These are phyloP conservation scores for Polypterus senegalus DNA, from an alignment of 2,113 vertebrate species.

Conservation along the genomic window DNA sequence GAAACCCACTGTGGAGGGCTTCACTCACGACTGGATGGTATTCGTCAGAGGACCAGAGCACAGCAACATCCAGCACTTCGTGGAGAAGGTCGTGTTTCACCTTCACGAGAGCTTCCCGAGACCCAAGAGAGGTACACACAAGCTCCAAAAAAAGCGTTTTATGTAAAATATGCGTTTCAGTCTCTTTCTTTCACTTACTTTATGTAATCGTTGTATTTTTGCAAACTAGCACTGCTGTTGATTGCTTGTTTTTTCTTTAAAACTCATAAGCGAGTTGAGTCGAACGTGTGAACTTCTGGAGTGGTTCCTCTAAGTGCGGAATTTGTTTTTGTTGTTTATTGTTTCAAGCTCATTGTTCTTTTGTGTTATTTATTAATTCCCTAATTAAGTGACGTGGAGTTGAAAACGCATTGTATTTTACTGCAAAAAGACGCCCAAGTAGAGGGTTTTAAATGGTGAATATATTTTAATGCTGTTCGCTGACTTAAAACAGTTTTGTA, in stretches of 20 bases:
- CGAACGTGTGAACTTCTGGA: too few species aligned
- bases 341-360: too few species aligned
- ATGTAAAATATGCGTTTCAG: constrained; percentile 21
- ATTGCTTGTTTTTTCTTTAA: neutral
- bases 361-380: too few species aligned
- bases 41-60: constrained; percentile 92
- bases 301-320: too few species aligned
- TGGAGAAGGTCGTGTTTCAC: constrained; percentile 97
- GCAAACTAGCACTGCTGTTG: neutral
- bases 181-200: neutral
- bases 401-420: too few species aligned
- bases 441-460: too few species aligned
- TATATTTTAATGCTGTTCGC: too few species aligned
- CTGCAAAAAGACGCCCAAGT: too few species aligned
- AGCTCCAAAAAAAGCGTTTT: constrained; percentile 19
- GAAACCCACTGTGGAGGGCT: constrained; percentile 93
- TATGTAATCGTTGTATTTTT: neutral
- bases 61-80: constrained; percentile 97
- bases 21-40: constrained; percentile 98
- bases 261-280: too few species aligned
- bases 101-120: constrained; percentile 95
- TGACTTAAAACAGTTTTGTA: too few species aligned
- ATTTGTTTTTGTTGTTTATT: too few species aligned
- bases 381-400: too few species aligned
- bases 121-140: constrained; percentile 81